Base-by-base conservation (phyloP, 2,797 vertebrate genomes). In the Hippoglossus hippoglossus region DNA sequence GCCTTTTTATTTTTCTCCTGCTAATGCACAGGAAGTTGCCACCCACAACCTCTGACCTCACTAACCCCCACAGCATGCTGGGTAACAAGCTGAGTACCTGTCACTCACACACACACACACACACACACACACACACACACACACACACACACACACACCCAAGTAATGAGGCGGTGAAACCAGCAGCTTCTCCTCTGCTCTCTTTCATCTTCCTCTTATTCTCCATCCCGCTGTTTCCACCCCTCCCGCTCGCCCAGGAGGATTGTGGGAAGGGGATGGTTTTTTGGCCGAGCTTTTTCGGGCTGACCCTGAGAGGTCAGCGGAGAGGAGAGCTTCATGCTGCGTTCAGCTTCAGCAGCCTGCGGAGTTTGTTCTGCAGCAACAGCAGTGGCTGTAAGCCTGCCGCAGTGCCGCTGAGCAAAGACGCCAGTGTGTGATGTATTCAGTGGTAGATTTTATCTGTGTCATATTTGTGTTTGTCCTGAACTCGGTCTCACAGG, bases 11-110 rank as follows among this genome's bases (percentile, higher is more conserved):
- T 75, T 86, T 69, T 26, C 56, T 78, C 68, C 71, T 81, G 77
- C 82, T 92, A 88, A 93, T 91, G 88, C 89, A 88, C 86, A 90
- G 93, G 93, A 93, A 92, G 91, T 87, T 84, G 79, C 90, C 82
- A 75, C 83, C 87, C 86, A 67, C 79, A 50, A 76, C 89, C 86
- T 79, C 76, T 83, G 84, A 91, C 90, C 92, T 83, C 71, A 31
- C 79, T 81, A 82, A 91, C 89, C 84, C 73, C 79, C 0, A 15
- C 72, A 24, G 81, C 91, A 84, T 83, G 87, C 85, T 85, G 79
- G 79, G 84, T 87, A 90, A 78, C 84, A 77, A 84, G 86, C 81
- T 58, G 76, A 75, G 68, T 78, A 77, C 56, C 79, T 82, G 79
- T 66, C 73, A 39, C 46, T 63, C 59, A 61, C 57, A 63, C 67